Base-by-base conservation (phyloP, 92 coral and sea anemone species). In the Parazoanthus swiftii region DNA sequence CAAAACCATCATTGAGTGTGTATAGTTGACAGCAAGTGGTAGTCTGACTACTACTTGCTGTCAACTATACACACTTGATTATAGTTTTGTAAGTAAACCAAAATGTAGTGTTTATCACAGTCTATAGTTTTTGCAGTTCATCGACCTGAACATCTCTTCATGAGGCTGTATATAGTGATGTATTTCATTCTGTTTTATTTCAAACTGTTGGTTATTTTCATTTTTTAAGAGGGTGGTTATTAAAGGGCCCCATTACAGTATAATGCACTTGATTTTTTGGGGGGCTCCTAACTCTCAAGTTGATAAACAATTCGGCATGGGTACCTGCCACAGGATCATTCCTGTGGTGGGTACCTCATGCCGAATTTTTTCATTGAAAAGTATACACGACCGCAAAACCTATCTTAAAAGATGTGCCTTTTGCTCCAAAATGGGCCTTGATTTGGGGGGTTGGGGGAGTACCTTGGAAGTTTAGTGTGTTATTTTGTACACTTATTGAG, bases 231-330 rank as follows among this genome's bases (percentile, higher is more conserved):
- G 71, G 71, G 71, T 65, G 71, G 71, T 65, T 65, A 65, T 65
- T 65, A 65, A 65, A 65, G 71, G 71, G 71, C 71, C 71, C 71
- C 71, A 65, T 65, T 65, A 65, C 71, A 65, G 71, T 65, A 65
- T 65, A 65, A 65, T 65, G 71, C 71, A 65, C 71, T 65, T 65
- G 71, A 65, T 65, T 65, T 65, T 65, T 65, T 65, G 71, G 71
- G 71, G 71, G 71, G 71, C 71, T 65, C 71, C 71, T 65, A 65
- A 65, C 1, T 65, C 71, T 65, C 71, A 65, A 65, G 71, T 65
- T 65, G 71, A 65, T 65, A 65, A 65, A 65, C 71, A 65, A 65
- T 65, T 65, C 71, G 71, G 71, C 71, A 65, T 65, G 71, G 71
- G 71, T 65, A 65, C 71, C 71, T 3, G 71, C 71, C 71, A 65